Percentiles rank a stretch among this genome's conserved stretches.
Conservation (phyloP, 2,888 invertebrate genomes). For the Drosophila anomalata region DNA sequence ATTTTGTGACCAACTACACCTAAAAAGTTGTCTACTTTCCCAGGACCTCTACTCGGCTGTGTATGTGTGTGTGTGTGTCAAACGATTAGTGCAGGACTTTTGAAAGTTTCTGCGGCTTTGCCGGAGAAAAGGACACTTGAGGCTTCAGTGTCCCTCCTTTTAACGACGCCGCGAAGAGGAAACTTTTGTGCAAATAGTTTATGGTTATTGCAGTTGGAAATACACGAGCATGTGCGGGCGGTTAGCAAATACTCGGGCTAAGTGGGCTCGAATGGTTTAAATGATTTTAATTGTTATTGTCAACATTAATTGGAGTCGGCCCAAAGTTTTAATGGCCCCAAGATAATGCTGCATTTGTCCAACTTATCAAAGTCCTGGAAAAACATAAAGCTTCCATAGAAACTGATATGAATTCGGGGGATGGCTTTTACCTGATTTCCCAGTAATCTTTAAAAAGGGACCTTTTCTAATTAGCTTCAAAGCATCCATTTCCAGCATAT, state of each 20-base stretch:
- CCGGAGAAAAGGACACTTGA: constrained; percentile 39
- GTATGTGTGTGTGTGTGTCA: constrained; percentile 40
- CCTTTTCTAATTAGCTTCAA: constrained; percentile 37
- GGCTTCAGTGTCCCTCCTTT: constrained; percentile 35
- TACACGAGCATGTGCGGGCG: constrained; percentile 16
- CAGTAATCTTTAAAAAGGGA: constrained; percentile 10
- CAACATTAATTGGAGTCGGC: constrained; percentile 62
- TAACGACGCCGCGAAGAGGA: constrained; percentile 59
- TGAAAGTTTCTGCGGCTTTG: constrained; percentile 72
- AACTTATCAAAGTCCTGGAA: constrained; percentile 16
- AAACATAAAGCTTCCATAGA: background rate
- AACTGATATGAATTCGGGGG: constrained; percentile 6
- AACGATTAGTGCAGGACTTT: constrained; percentile 73
- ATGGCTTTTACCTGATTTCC: constrained; percentile 4
- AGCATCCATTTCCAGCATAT: constrained; percentile 13
- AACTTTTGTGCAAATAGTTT: constrained; percentile 79
- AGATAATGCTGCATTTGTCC: constrained; percentile 14
- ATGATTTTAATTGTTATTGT: constrained; percentile 78
- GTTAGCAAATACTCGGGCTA: constrained; percentile 19
- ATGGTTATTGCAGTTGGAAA: constrained; percentile 70
- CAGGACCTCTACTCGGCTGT: constrained; percentile 13
- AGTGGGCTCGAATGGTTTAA: constrained; percentile 58
- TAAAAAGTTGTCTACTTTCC: constrained; percentile 47
- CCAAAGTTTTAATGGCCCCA: constrained; percentile 29
- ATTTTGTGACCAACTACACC: constrained; percentile 49